phyloP scores from a whole-genome alignment of 1,140 invertebrate genomes.

The Eumaeus atala region DNA sequence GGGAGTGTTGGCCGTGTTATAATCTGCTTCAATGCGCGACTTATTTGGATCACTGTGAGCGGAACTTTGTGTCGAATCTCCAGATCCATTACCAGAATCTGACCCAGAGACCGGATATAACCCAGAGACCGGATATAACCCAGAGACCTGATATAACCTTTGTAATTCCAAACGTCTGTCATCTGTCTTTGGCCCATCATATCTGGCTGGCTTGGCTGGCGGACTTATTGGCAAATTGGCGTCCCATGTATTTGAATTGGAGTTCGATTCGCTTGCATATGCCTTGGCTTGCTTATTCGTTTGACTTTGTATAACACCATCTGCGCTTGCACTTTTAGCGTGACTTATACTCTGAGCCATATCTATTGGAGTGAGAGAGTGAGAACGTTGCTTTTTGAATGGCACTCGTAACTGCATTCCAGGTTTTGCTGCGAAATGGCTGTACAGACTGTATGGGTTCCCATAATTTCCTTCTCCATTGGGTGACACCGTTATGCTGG shows the following conservation, averaged over 20 bases:
- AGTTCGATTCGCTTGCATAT: slow-evolving; percentile 47
- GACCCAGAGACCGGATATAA: slow-evolving; percentile 88
- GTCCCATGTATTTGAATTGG: slow-evolving; percentile 58
- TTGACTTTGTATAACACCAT: slow-evolving; percentile 76
- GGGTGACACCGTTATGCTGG: slow-evolving; percentile 41
- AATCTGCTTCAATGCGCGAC: slow-evolving; percentile 73
- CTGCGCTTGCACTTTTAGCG: slow-evolving; percentile 77
- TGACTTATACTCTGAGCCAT: slow-evolving; percentile 58
- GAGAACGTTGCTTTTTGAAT: slow-evolving; percentile 80
- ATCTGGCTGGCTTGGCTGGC: slow-evolving; percentile 66
- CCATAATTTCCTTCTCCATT: slow-evolving; percentile 46
- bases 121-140: slow-evolving; percentile 89
- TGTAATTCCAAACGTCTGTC: slow-evolving; percentile 69
- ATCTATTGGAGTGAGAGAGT: slow-evolving; percentile 78
- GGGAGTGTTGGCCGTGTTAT: slow-evolving; percentile 70
- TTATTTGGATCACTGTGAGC: slow-evolving; percentile 77
- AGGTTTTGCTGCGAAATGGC: slow-evolving; percentile 67
- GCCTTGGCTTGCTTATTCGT: slow-evolving; percentile 50
- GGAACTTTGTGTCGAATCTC: slow-evolving; percentile 84
- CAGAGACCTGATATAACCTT: slow-evolving; percentile 84
- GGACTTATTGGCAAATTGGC: slow-evolving; percentile 58
- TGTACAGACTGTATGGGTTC: slow-evolving; percentile 70
- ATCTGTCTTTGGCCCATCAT: slow-evolving; percentile 57
- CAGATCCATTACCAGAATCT: slow-evolving; percentile 90
- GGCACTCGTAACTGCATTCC: slow-evolving; percentile 78